These are phyloP conservation scores for Sebastes dallii DNA, from an alignment of 2,797 vertebrate species.

Conservation along the genomic window DNA sequence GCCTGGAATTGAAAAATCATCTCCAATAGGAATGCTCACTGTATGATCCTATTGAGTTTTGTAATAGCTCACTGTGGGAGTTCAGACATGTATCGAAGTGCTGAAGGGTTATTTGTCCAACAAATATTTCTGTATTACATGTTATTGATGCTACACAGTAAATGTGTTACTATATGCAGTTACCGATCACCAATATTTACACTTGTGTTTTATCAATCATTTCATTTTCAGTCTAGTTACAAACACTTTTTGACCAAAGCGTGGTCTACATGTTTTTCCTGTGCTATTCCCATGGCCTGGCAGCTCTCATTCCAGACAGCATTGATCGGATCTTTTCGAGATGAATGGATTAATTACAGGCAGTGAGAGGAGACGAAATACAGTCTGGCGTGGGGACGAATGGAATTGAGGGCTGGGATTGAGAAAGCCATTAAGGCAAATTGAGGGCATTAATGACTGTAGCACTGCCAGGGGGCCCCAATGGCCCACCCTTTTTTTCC, in stretches of 20 bases:
- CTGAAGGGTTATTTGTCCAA: constrained; percentile 25
- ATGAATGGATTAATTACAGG: constrained; percentile 88
- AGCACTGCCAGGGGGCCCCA: constrained; percentile 71
- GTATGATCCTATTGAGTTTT: constrained; percentile 53
- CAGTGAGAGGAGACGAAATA: constrained; percentile 76
- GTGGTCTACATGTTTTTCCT: constrained; percentile 42
- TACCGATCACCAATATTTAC: constrained; percentile 36
- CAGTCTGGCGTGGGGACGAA: constrained; percentile 71
- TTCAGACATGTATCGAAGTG: constrained; percentile 29
- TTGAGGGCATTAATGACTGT: constrained; percentile 87
- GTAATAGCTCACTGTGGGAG: constrained; percentile 53
- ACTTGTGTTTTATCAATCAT: constrained; percentile 39
- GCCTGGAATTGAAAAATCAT: constrained; percentile 61
- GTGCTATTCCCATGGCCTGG: constrained; percentile 47
- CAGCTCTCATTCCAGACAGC: constrained; percentile 67
- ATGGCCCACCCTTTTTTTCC: constrained; percentile 63
- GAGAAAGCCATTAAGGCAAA: constrained; percentile 85
- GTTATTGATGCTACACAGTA: constrained; percentile 24
- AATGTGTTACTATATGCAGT: constrained; percentile 33
- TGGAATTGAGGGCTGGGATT: constrained; percentile 71
- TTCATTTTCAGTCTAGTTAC: constrained; percentile 27
- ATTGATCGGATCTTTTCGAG: constrained; percentile 83
- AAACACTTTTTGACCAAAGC: constrained; percentile 18
- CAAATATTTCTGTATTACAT: constrained; percentile 29
- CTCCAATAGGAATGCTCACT: constrained; percentile 36